phyloP scores from a whole-genome alignment of 2,888 invertebrate genomes.

The Lomographa bimaculata region DNA sequence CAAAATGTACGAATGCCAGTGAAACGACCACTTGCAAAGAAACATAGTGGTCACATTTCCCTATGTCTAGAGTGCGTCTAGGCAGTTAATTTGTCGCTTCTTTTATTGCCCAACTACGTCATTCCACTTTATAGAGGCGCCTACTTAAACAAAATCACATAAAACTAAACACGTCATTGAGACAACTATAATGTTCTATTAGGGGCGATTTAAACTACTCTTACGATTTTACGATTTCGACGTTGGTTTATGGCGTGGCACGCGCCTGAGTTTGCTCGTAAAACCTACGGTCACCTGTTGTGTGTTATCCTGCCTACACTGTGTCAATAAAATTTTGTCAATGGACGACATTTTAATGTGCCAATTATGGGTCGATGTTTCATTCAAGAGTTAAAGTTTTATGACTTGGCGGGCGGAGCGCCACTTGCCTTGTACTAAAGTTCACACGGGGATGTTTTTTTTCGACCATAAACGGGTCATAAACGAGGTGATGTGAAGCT shows the following conservation, averaged over 20 bases:
- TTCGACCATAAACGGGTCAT: slow-evolving; percentile 30
- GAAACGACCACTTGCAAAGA: slow-evolving; percentile 12
- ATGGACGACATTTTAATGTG: slow-evolving; percentile 70
- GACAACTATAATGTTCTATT: slow-evolving; percentile 69
- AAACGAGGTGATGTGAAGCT: slow-evolving; percentile 22
- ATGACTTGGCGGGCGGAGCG: slow-evolving; percentile 46
- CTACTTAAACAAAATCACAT: slow-evolving; percentile 61
- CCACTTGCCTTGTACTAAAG: slow-evolving; percentile 37
- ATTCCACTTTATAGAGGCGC: slow-evolving; percentile 53
- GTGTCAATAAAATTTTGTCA: slow-evolving; percentile 73
- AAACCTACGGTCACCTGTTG: slow-evolving; percentile 80
- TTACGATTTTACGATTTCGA: slow-evolving; percentile 70
- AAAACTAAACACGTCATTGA: slow-evolving; percentile 69
- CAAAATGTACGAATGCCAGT: slow-evolving; percentile 11
- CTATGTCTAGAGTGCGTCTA: slow-evolving; percentile 44
- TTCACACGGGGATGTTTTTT: slow-evolving; percentile 35
- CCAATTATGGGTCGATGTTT: slow-evolving; percentile 67
- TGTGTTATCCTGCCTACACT: slow-evolving; percentile 60
- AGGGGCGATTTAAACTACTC: slow-evolving; percentile 67
- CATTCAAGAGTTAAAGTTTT: slow-evolving; percentile 61
- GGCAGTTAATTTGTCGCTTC: slow-evolving; percentile 40
- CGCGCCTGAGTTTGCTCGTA: slow-evolving; percentile 67
- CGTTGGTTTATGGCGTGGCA: slow-evolving; percentile 63
- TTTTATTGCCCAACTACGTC: slow-evolving; percentile 47
- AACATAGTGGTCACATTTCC: slow-evolving; percentile 23